A percentile compares a stretch with the other conserved stretches of the same genome.
Evolutionary conservation across 2,888 invertebrate species (phyloP).

Genomic region (Cryptophagus acutangulus): DNA sequence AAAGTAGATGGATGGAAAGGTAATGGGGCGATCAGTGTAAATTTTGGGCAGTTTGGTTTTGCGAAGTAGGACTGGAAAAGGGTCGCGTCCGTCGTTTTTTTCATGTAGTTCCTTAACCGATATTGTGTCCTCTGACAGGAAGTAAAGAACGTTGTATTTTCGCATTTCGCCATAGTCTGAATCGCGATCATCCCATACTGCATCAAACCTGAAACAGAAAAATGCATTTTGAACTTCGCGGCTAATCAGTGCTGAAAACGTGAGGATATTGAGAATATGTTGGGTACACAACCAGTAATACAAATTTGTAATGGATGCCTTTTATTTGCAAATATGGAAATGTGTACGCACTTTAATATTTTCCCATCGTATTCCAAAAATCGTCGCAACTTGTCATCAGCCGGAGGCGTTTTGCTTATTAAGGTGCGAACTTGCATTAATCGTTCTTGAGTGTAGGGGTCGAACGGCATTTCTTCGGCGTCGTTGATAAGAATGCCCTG

Average conservation of each 20-base stretch:
- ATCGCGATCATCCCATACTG: constrained; percentile 64
- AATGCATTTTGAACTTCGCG: constrained; percentile 5
- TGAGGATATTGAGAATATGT: constrained; percentile 4
- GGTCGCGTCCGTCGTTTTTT: constrained; percentile 70
- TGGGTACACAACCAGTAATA: background rate
- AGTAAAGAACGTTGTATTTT: constrained; percentile 70
- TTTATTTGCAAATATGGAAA: constrained; percentile 12
- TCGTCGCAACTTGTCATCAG: constrained; percentile 58
- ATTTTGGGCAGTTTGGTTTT: constrained; percentile 70
- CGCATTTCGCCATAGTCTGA: constrained; percentile 55
- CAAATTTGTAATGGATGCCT: too few species aligned
- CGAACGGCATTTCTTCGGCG: constrained; percentile 64
- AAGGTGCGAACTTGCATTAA: constrained; percentile 43
- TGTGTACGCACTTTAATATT: constrained; percentile 59
- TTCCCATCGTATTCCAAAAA: constrained; percentile 76
- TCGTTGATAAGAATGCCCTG: constrained; percentile 74
- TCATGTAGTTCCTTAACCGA: constrained; percentile 70
- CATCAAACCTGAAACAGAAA: constrained; percentile 56
- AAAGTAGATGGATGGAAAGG: constrained; percentile 62
- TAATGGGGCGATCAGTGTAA: constrained; percentile 48
- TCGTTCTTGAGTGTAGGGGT: constrained; percentile 60
- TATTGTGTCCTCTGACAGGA: constrained; percentile 75
- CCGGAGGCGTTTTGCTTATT: constrained; percentile 40
- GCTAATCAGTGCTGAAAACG: too few species aligned
- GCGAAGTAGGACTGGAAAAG: constrained; percentile 67